Evolutionary conservation across 2,888 invertebrate genomes (phyloP).

Genomic region (Idaea dimidiata): DNA sequence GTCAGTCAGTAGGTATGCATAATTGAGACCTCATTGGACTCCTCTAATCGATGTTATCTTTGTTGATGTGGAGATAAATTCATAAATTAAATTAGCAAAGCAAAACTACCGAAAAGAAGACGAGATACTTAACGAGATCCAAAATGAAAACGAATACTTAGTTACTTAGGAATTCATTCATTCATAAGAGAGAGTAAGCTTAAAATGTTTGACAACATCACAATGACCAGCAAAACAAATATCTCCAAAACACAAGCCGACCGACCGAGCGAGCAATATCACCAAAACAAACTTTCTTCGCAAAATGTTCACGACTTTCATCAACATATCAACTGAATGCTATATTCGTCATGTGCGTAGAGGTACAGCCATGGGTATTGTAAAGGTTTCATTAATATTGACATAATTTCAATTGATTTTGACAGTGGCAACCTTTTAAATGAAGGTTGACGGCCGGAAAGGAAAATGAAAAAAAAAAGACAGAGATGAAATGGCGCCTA

Average conservation of each 20-base stretch:
- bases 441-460: too few relatives aligned
- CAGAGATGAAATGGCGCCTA: too few relatives aligned
- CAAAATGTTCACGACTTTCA: neutral
- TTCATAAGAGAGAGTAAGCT: neutral
- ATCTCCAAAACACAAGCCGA: neutral
- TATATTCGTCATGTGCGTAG: constrained; percentile 4
- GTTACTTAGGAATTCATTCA: neutral
- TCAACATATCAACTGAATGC: constrained; percentile 9
- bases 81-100: too few relatives aligned
- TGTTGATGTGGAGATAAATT: too few relatives aligned
- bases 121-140: neutral
- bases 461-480: too few relatives aligned
- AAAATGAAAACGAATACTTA: neutral
- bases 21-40: too few relatives aligned
- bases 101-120: too few relatives aligned
- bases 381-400: too few relatives aligned
- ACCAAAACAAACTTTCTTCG: neutral
- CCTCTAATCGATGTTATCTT: too few relatives aligned
- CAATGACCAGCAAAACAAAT: neutral
- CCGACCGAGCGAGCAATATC: neutral
- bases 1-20: too few relatives aligned
- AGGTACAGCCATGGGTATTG: constrained; percentile 4
- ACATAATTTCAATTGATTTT: too few relatives aligned
- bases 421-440: too few relatives aligned
- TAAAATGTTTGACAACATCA: constrained; percentile 1